Percentiles rank a stretch among this genome's conserved stretches.
Conservation (phyloP, 2,888 invertebrate genomes). For the Lithodes maja region DNA sequence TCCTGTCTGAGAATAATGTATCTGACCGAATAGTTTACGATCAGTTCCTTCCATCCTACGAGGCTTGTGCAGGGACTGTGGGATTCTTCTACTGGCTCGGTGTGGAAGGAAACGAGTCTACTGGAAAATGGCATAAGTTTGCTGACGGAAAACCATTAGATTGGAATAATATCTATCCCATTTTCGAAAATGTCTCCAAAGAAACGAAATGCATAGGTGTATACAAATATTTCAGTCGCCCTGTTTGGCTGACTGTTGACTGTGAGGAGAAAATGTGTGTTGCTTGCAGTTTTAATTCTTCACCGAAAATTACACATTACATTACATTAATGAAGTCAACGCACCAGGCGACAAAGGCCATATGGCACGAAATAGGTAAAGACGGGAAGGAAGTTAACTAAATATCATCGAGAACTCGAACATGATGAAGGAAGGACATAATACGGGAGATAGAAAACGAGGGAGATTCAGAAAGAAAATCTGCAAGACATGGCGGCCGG, state of each 20-base stretch:
- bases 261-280: neutral
- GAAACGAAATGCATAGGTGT: neutral
- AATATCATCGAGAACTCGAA: too few relatives aligned
- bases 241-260: neutral
- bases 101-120: neutral
- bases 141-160: neutral
- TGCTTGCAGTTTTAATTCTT: neutral
- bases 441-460: too few relatives aligned
- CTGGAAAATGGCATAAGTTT: neutral
- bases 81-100: conserved; percentile 20
- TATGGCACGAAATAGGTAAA: too few relatives aligned
- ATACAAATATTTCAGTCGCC: neutral
- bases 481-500: too few relatives aligned
- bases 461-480: too few relatives aligned
- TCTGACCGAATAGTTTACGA: neutral
- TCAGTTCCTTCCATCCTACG: neutral
- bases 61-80: neutral
- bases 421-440: too few relatives aligned
- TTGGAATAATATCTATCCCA: neutral
- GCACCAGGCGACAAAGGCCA: too few relatives aligned
- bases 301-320: neutral
- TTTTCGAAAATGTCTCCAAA: neutral
- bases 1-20: neutral
- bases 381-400: too few relatives aligned
- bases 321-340: too few relatives aligned